Conservation (phyloP, 2,888 invertebrate species). For the Timema cristinae region DNA sequence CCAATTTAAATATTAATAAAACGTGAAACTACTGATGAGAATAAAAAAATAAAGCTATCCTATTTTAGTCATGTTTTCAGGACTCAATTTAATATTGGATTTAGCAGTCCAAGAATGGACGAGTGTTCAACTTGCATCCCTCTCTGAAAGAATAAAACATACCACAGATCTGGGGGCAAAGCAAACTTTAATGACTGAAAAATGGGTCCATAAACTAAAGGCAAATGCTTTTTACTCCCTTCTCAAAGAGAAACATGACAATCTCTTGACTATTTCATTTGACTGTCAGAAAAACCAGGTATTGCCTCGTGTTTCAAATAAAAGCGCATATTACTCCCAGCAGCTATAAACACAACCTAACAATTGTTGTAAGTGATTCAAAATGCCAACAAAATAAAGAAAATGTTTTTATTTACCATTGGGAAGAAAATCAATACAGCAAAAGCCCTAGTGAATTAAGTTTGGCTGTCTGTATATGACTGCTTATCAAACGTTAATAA, state of each 20-base stretch:
- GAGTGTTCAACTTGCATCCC: too few species aligned
- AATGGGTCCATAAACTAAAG: not conserved
- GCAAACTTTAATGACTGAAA: not conserved
- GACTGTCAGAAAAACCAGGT: not conserved
- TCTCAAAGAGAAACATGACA: not conserved
- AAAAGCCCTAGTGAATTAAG: not conserved
- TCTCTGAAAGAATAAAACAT: too few species aligned
- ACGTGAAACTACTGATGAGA: too few species aligned
- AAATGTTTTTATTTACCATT: not conserved
- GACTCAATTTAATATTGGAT: too few species aligned
- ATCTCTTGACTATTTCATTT: not conserved
- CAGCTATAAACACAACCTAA: not conserved
- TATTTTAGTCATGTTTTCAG: too few species aligned
- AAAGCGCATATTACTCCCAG: not conserved
- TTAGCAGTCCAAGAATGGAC: too few species aligned
- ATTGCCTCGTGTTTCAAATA: not conserved
- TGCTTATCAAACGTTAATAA: too few species aligned
- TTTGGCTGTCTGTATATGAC: not conserved
- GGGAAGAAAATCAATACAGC: slow-evolving; percentile 3
- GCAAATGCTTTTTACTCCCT: not conserved
- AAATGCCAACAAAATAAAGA: not conserved
- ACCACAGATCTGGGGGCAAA: not conserved
- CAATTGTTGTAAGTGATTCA: not conserved
- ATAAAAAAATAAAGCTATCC: too few species aligned
- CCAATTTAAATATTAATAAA: too few species aligned